Evolutionary conservation across 1,140 invertebrate genomes (phyloP).

Genomic region (Drosophila pachea): DNA sequence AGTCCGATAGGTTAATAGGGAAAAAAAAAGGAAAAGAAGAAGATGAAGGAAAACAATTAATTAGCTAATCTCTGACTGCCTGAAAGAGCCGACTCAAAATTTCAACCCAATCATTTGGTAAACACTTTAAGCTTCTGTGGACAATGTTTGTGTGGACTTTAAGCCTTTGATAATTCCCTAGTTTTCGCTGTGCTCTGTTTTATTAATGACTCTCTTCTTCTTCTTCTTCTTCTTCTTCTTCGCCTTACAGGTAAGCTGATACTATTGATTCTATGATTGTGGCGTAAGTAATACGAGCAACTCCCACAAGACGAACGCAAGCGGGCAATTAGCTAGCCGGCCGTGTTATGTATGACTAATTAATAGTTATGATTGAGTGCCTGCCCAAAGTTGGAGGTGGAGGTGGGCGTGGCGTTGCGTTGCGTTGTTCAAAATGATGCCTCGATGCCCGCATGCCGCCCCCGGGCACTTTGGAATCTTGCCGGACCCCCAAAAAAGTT

Average conservation of each 20-base stretch:
- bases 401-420: background rate
- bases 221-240: constrained; percentile 11
- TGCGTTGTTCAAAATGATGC: too few relatives aligned
- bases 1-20: too few relatives aligned
- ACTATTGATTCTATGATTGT: background rate
- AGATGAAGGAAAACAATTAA: too few relatives aligned
- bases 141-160: background rate
- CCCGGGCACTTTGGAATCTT: too few relatives aligned
- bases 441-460: constrained; percentile 24
- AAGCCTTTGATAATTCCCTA: background rate
- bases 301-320: constrained; percentile 26
- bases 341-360: constrained; percentile 32
- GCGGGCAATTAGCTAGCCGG: constrained; percentile 18
- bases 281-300: constrained; percentile 1
- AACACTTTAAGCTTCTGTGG: too few relatives aligned
- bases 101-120: too few relatives aligned
- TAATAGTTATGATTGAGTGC: constrained; percentile 20
- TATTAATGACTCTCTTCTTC: constrained; percentile 11
- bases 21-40: too few relatives aligned
- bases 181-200: background rate
- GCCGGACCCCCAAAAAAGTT: background rate
- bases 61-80: too few relatives aligned
- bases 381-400: background rate
- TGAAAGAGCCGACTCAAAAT: too few relatives aligned
- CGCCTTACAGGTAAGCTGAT: constrained; percentile 55